Base-by-base conservation (phyloP, 2,888 invertebrate genomes). In the Metacarcinus magister region DNA sequence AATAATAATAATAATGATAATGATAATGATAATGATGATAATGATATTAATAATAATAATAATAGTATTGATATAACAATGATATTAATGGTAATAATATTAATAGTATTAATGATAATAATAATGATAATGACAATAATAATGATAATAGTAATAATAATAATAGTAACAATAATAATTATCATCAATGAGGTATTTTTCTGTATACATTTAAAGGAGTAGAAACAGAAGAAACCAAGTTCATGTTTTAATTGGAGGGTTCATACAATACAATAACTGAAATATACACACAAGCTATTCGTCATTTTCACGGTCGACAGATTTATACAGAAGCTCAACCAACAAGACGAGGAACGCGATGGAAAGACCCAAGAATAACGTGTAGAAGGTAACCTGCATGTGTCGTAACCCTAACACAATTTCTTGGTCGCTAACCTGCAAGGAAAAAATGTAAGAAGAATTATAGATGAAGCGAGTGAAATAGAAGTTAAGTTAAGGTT, bases 351-450 rank as follows among this genome's bases (percentile, higher is more conserved):
- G 10, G 82, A 82, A 44, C 44, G 48, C 75, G 46, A 94, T 8
- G 44, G 44, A 19, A 28, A 82, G 75, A 5, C 94, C 46, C 19
- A 94, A 16, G 10, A 94, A 8, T 28, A 94, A 46, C 10, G 54
- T 43, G 82, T 94, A 94, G 94, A 94, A 94, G 82, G 75, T 82
- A 2, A 23, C 94, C 19, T 94, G 94, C 23, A 94, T 43, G 82
- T 94, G 94, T 16, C 32, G 82, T 39, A 94, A 82, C 0, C 94
- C 94, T 23, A 94, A 46, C 16, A 94, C 94, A 44, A 82, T 28
- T 28, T 75, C 19, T 2, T 44, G 46, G 13, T 82, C 94, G 39
- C n/a, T 43, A 23, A 28, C 28, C 94, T 44, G 19, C 43, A 28
- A 23, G 13, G n/a, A n/a, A 43, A 91, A n/a, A 54, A 39, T 39